Percentiles rank a stretch among this genome's conserved stretches.
Evolutionary conservation across 2,888 invertebrate species (phyloP).

Genomic region (Stegophylla sp.): DNA sequence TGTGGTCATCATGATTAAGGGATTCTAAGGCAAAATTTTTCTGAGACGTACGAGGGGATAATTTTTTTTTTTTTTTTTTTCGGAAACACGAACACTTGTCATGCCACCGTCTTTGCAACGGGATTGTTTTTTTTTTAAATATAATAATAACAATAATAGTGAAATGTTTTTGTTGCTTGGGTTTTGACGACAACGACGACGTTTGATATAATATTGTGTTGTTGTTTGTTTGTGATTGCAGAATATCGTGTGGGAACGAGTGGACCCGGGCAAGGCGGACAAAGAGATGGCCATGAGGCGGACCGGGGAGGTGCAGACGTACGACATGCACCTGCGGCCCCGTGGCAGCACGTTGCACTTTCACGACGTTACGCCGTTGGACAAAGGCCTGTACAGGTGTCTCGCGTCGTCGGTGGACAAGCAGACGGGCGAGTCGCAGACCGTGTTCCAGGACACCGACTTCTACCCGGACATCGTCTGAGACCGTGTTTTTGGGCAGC

Average conservation of each 20-base stretch:
- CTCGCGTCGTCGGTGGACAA: constrained; percentile 62
- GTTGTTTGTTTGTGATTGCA: too few species aligned
- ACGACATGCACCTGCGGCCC: constrained; percentile 61
- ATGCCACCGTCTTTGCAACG: too few species aligned
- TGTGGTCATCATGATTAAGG: too few species aligned
- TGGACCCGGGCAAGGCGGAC: constrained; percentile 62
- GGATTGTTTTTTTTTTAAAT: too few species aligned
- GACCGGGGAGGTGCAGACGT: constrained; percentile 62
- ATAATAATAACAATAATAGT: too few species aligned
- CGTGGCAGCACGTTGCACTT: constrained; percentile 62
- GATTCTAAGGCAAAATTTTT: too few species aligned
- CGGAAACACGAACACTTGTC: too few species aligned
- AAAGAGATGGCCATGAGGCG: constrained; percentile 62
- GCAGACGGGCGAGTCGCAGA: constrained; percentile 60
- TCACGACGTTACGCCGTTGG: constrained; percentile 61
- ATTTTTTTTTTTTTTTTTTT: too few species aligned
- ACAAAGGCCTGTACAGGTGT: constrained; percentile 63
- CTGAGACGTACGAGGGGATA: too few species aligned
- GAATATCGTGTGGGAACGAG: constrained; percentile 63
- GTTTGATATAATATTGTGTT: too few species aligned
- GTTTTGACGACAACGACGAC: neutral
- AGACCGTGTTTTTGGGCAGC: constrained; percentile 66
- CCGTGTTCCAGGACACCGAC: constrained; percentile 63
- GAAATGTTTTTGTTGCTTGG: too few species aligned
- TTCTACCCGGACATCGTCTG: constrained; percentile 62